These are phyloP conservation scores for Helicolenus hilgendorfi DNA, from an alignment of 2,797 vertebrate species.

Conservation along the genomic window DNA sequence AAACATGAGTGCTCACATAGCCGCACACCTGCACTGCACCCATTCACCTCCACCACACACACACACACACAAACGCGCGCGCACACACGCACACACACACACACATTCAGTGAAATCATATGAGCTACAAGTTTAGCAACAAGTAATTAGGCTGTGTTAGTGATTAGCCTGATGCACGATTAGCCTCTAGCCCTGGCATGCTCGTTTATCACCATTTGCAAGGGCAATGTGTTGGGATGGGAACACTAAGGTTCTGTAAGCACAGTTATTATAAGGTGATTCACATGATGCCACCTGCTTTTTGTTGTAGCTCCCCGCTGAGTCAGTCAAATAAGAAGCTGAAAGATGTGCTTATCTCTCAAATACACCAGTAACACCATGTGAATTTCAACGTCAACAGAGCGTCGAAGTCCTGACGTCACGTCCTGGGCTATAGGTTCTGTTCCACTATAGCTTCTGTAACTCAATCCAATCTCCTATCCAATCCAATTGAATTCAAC, in stretches of 20 bases:
- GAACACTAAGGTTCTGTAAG: constrained; percentile 8
- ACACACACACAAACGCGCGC: neutral
- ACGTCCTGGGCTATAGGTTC: neutral
- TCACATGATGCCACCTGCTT: neutral
- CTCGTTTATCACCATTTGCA: constrained; percentile 47
- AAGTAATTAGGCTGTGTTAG: constrained; percentile 57
- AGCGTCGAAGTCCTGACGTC: neutral
- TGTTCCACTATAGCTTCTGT: neutral
- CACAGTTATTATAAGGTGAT: constrained; percentile 5
- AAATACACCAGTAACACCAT: neutral
- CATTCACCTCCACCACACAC: constrained; percentile 10
- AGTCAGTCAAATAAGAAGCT: neutral
- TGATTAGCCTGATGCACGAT: constrained; percentile 53
- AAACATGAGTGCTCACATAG: constrained; percentile 67
- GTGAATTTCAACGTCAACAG: neutral
- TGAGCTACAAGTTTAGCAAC: constrained; percentile 49
- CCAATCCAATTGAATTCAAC: too few species aligned
- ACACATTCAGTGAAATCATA: constrained; percentile 30
- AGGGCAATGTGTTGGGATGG: constrained; percentile 14
- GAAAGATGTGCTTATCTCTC: neutral
- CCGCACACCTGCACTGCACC: constrained; percentile 65
- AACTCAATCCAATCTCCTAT: neutral
- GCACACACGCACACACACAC: neutral
- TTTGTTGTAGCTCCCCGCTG: neutral
- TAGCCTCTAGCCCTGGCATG: constrained; percentile 36